Percentiles rank a stretch among this genome's conserved stretches.
Conservation (phyloP, 2,888 invertebrate genomes). For the Erpobdella octoculata region DNA sequence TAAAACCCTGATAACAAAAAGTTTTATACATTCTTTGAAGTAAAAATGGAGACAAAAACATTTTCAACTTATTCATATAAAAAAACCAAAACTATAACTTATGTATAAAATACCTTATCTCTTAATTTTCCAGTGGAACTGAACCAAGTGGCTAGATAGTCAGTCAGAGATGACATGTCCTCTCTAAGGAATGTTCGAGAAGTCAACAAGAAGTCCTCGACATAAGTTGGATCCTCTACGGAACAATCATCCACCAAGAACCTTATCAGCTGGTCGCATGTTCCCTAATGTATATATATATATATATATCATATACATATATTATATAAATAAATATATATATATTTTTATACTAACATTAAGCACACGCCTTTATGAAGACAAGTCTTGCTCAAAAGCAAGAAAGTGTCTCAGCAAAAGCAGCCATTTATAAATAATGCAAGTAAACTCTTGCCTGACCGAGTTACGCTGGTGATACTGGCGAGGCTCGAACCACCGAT, state of each 20-base stretch:
- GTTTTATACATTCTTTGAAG: too few relatives aligned
- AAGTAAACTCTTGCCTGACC: too few relatives aligned
- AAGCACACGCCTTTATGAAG: too few relatives aligned
- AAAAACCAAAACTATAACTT: not conserved
- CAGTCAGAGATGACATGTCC: not conserved
- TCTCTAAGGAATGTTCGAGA: conserved; percentile 85
- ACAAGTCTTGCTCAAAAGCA: too few relatives aligned
- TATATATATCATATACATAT: too few relatives aligned
- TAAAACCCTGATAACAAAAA: not conserved
- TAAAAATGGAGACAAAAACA: too few relatives aligned
- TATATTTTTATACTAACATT: too few relatives aligned
- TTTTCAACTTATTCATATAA: not conserved
- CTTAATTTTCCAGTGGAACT: not conserved
- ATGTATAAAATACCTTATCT: not conserved
- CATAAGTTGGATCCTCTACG: conserved; percentile 79
- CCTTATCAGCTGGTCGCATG: conserved; percentile 77
- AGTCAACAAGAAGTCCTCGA: conserved; percentile 93
- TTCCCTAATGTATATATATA: conserved; percentile 63
- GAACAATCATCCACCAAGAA: conserved; percentile 84
- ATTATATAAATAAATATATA: too few relatives aligned
- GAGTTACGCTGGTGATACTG: too few relatives aligned
- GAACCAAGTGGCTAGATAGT: not conserved
- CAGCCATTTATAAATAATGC: too few relatives aligned
- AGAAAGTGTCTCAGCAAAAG: too few relatives aligned
- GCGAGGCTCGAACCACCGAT: too few relatives aligned